These are phyloP conservation scores for Heloderma charlesbogerti DNA, from an alignment of 2,113 vertebrate genomes.

Conservation along the genomic window DNA sequence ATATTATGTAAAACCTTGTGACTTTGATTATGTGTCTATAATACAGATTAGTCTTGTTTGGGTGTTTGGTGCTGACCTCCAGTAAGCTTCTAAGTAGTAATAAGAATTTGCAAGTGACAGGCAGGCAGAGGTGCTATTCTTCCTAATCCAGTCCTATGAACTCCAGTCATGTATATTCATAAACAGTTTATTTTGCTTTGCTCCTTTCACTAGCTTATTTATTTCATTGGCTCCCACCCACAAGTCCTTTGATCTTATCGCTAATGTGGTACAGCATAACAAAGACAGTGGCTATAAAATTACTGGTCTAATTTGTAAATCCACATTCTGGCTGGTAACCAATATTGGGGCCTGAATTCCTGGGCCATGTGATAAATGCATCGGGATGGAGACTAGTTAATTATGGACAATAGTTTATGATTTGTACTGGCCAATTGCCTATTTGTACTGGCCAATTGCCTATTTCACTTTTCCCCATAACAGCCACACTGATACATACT, in stretches of 20 bases:
- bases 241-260: constrained; percentile 45
- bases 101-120: constrained; percentile 77
- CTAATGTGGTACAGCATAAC: constrained; percentile 11
- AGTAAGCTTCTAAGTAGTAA: constrained; percentile 76
- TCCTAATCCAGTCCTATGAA: constrained; percentile 64
- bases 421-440: neutral
- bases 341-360: neutral
- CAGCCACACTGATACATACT: neutral
- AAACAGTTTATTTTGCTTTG: constrained; percentile 53
- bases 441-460: neutral
- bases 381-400: neutral
- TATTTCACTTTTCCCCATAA: neutral
- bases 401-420: neutral
- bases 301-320: neutral
- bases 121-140: constrained; percentile 72
- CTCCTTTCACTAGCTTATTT: constrained; percentile 39
- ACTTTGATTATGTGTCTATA: constrained; percentile 76
- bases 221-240: constrained; percentile 52
- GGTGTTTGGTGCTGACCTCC: constrained; percentile 77
- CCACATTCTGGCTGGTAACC: neutral
- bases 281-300: neutral
- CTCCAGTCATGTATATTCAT: constrained; percentile 52
- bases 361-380: neutral
- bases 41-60: constrained; percentile 77
- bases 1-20: constrained; percentile 78